Evolutionary conservation across 2,113 vertebrate species (phyloP).

Genomic region (Eira barbara): DNA sequence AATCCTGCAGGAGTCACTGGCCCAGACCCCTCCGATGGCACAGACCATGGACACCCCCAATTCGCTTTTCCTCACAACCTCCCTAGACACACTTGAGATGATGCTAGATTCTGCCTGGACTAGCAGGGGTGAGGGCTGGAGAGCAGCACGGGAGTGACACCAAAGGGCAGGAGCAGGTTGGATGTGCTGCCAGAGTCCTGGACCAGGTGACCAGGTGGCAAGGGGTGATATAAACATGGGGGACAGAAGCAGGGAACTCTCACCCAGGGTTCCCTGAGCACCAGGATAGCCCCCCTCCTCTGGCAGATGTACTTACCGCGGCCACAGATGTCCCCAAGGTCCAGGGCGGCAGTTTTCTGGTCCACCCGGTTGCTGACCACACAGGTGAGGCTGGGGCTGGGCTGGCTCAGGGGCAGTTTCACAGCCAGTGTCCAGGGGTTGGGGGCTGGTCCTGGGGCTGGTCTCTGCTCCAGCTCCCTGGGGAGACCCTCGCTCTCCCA

Average conservation of each 20-base stretch:
- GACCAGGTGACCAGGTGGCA: neutral
- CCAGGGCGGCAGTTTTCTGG: neutral
- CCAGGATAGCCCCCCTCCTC: accelerated
- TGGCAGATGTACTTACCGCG: neutral
- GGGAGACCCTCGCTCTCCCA: neutral
- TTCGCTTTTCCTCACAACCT: neutral
- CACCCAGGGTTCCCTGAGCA: neutral
- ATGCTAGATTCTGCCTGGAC: no score
- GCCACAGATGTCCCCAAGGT: conserved; percentile 18
- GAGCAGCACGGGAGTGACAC: neutral
- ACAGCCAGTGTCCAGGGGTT: neutral
- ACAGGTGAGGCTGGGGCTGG: no score
- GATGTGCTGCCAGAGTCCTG: neutral
- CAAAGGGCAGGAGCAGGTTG: accelerated
- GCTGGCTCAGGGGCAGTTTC: no score
- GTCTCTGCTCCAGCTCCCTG: accelerated
- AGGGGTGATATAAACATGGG: neutral
- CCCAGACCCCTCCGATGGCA: neutral
- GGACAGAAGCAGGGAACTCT: accelerated
- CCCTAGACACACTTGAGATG: neutral
- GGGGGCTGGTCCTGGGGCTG: neutral
- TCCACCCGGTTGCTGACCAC: conserved; percentile 53
- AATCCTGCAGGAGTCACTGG: no score
- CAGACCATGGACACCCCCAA: neutral
- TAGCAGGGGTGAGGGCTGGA: no score